Percentiles rank a stretch among this genome's conserved stretches.
Evolutionary conservation across 2,797 vertebrate species (phyloP).

Genomic region (Myoxocephalus aenaeus): DNA sequence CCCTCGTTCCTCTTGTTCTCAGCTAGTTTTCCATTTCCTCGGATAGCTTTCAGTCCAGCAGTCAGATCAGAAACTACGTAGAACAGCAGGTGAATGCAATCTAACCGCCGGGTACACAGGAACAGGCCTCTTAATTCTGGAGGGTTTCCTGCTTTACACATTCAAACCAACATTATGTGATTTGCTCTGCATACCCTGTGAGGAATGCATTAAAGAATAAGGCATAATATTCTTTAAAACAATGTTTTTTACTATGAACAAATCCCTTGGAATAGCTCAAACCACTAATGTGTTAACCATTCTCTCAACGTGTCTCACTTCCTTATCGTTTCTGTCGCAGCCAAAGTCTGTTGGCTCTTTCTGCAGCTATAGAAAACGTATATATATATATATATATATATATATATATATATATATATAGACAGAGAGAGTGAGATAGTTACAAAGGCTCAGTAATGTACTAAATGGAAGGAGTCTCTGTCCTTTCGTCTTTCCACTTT

Average conservation of each 20-base stretch:
- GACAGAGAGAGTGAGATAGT: no score
- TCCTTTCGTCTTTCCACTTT: neutral
- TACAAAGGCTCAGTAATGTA: no score
- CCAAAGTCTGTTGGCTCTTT: neutral
- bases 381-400: neutral
- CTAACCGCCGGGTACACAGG: neutral
- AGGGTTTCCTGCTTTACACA: neutral
- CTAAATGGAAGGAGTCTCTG: constrained; percentile 3
- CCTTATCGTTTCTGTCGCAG: neutral
- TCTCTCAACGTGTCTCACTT: neutral
- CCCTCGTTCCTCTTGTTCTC: constrained; percentile 3
- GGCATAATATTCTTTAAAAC: neutral
- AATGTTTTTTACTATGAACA: constrained; percentile 5
- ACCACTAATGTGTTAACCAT: neutral
- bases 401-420: no score
- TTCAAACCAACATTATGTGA: neutral
- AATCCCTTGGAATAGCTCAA: neutral
- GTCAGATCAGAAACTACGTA: constrained; percentile 13
- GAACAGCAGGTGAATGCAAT: constrained; percentile 4
- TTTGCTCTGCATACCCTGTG: neutral
- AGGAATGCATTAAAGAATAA: neutral
- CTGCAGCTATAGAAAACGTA: neutral
- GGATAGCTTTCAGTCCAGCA: constrained; percentile 11
- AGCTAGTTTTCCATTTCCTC: constrained; percentile 16
- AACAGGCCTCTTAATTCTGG: neutral